These are phyloP conservation scores for Sebastes itinus DNA, from an alignment of 2,797 vertebrate species.

Conservation along the genomic window DNA sequence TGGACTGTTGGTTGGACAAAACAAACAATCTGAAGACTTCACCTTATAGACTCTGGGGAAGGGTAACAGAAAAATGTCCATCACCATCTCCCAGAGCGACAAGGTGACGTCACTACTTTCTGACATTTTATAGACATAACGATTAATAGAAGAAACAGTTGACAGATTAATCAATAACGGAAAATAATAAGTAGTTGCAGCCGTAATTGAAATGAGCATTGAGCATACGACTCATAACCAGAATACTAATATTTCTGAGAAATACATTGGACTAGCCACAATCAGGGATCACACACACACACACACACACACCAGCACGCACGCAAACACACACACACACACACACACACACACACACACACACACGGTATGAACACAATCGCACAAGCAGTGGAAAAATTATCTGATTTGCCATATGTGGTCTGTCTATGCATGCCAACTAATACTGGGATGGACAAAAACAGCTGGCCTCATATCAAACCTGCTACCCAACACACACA, in stretches of 20 bases:
- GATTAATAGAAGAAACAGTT: background rate
- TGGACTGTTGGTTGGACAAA: background rate
- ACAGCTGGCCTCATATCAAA: constrained; percentile 74
- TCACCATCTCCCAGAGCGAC: fast-evolving
- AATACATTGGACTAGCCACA: background rate
- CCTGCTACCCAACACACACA: constrained; percentile 38
- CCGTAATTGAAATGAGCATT: background rate
- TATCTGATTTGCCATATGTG: constrained; percentile 77
- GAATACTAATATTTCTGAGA: constrained; percentile 19
- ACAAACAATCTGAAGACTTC: background rate
- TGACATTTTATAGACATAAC: background rate
- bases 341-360: constrained; percentile 17
- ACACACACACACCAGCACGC: background rate
- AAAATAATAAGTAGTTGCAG: background rate
- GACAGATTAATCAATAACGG: background rate
- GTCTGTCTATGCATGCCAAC: constrained; percentile 60
- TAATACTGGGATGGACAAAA: constrained; percentile 74
- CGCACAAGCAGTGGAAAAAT: constrained; percentile 61
- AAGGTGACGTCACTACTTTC: background rate
- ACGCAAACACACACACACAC: background rate
- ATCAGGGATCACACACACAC: constrained; percentile 15
- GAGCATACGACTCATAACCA: background rate
- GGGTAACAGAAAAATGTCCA: background rate
- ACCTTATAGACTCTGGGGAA: background rate
- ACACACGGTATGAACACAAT: constrained; percentile 18